Conservation (phyloP, 2,888 invertebrate genomes). For the Folsomia manolachei region DNA sequence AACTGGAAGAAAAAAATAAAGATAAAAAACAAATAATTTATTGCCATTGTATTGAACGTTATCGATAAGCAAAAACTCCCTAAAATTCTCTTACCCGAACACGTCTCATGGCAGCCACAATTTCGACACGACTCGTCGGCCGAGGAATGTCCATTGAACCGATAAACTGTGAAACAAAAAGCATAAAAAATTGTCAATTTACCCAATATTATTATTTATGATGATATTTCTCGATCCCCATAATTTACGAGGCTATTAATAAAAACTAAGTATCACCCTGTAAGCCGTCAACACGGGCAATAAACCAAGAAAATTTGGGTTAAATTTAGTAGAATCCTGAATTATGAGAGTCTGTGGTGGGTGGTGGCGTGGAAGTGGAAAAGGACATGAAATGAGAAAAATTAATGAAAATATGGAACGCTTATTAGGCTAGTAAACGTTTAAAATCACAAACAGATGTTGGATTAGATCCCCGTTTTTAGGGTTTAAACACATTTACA, state of each 20-base stretch:
- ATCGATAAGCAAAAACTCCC: no score
- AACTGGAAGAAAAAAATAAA: constrained; percentile 67
- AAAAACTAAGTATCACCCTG: not conserved
- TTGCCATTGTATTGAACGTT: not conserved
- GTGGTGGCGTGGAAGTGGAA: no score
- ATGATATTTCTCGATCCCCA: no score
- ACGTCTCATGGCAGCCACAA: constrained; percentile 97
- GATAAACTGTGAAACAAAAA: constrained; percentile 79
- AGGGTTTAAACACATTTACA: no score
- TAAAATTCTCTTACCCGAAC: constrained; percentile 94
- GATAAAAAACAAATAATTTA: not conserved
- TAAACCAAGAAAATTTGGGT: not conserved
- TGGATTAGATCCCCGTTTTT: not conserved
- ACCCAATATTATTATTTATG: not conserved
- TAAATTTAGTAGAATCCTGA: not conserved
- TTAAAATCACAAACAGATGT: not conserved
- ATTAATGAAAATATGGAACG: not conserved
- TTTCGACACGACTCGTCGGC: constrained; percentile 94
- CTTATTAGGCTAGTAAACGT: not conserved
- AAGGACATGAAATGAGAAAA: no score
- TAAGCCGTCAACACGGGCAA: not conserved
- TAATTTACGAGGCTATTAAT: not conserved
- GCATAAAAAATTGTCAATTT: not conserved
- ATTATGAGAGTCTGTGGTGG: not conserved
- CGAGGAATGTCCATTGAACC: constrained; percentile 96